These are phyloP conservation scores for Ligdia adustata DNA, from an alignment of 2,888 invertebrate genomes.

Conservation along the genomic window DNA sequence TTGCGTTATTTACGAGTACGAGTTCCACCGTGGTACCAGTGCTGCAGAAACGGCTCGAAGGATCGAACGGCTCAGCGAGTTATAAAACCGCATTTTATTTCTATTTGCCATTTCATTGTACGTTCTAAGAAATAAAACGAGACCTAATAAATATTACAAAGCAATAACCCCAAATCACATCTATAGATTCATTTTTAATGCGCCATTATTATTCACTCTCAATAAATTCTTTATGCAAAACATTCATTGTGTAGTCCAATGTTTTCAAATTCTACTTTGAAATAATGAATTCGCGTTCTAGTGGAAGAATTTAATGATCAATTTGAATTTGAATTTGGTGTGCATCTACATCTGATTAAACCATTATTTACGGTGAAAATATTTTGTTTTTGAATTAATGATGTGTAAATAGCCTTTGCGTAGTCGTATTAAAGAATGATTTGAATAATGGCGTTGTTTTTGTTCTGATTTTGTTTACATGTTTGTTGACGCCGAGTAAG, in stretches of 20 bases:
- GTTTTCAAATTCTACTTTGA: slow-evolving; percentile 12
- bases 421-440: slow-evolving; percentile 12
- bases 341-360: slow-evolving; percentile 33
- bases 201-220: slow-evolving; percentile 14
- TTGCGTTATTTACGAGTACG: too few relatives aligned
- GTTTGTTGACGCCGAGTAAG: background rate
- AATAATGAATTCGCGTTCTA: slow-evolving; percentile 24
- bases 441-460: slow-evolving; percentile 19
- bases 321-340: slow-evolving; percentile 30
- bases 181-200: slow-evolving; percentile 8
- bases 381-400: slow-evolving; percentile 31
- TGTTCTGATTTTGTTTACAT: slow-evolving; percentile 12
- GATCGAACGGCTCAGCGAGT: too few relatives aligned
- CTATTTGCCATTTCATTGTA: too few relatives aligned
- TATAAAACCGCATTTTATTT: too few relatives aligned
- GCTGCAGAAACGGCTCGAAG: too few relatives aligned
- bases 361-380: slow-evolving; percentile 32
- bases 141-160: background rate
- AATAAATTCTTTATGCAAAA: slow-evolving; percentile 19
- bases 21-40: too few relatives aligned
- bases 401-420: slow-evolving; percentile 25
- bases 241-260: slow-evolving; percentile 15
- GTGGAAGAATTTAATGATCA: slow-evolving; percentile 40
- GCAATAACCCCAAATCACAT: slow-evolving; percentile 2
- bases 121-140: background rate